Evolutionary conservation across 2,888 invertebrate genomes (phyloP).

Genomic region (Drosophila phalerata): DNA sequence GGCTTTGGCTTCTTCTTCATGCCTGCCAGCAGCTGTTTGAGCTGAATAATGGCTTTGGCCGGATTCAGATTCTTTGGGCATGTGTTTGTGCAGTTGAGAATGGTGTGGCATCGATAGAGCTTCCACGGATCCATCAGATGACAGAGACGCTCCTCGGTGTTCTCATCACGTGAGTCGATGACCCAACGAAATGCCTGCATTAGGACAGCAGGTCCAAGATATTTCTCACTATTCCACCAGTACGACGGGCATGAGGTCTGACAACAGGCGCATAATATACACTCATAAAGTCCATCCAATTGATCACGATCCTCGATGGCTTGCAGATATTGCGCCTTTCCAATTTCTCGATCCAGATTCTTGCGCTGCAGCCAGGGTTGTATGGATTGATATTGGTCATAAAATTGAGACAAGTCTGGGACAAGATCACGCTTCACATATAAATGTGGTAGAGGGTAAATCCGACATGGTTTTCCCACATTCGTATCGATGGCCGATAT

Average conservation of each 20-base stretch:
- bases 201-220: conserved; percentile 98
- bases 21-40: conserved; percentile 95
- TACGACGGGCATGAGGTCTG: conserved; percentile 98
- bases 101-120: conserved; percentile 97
- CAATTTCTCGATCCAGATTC: conserved; percentile 86
- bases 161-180: conserved; percentile 97
- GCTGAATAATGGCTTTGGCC: conserved; percentile 96
- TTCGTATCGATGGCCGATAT: conserved; percentile 91
- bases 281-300: conserved; percentile 98
- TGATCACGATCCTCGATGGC: conserved; percentile 95
- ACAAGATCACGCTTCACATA: conserved; percentile 98
- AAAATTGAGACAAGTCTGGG: conserved; percentile 97
- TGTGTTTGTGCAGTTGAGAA: conserved; percentile 97
- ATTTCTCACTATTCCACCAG: conserved; percentile 99
- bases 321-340: conserved; percentile 93
- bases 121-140: conserved; percentile 95
- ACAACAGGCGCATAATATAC: conserved; percentile 98
- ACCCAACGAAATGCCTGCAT: conserved; percentile 99
- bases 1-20: conserved; percentile 91
- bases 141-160: conserved; percentile 90
- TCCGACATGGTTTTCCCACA: conserved; percentile 89
- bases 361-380: conserved; percentile 96
- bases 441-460: conserved; percentile 99
- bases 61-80: conserved; percentile 99
- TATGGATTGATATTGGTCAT: conserved; percentile 96